Percentiles rank a stretch among this genome's conserved stretches.
These are phyloP conservation scores for Ypsolopha sequella DNA, from an alignment of 2,888 invertebrate species.

Conservation along the genomic window DNA sequence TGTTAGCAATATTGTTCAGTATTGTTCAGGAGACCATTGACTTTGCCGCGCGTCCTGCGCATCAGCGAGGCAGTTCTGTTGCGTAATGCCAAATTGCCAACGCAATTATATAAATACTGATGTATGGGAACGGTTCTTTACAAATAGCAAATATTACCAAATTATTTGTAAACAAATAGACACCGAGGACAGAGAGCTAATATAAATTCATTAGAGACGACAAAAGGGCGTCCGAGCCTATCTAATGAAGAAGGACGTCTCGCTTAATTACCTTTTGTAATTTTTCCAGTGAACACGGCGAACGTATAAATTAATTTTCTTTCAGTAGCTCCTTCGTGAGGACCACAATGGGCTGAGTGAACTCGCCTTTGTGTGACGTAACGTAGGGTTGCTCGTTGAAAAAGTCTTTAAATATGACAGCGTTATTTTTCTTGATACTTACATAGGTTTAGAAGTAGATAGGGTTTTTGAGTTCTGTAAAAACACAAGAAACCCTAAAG, in stretches of 20 bases:
- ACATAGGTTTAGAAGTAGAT: too few relatives aligned
- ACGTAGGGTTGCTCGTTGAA: neutral
- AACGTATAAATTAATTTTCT: slow-evolving; percentile 56
- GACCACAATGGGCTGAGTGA: slow-evolving; percentile 41
- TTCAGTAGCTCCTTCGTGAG: slow-evolving; percentile 37
- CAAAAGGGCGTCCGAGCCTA: slow-evolving; percentile 42
- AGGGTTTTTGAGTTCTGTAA: too few relatives aligned
- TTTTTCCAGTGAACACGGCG: slow-evolving; percentile 46
- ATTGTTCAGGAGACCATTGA: too few relatives aligned
- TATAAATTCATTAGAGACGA: slow-evolving; percentile 50
- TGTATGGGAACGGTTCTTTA: too few relatives aligned
- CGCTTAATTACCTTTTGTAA: slow-evolving; percentile 63
- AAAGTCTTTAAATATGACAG: neutral
- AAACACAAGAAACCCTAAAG: too few relatives aligned
- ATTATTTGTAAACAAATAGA: neutral
- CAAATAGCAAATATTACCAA: too few relatives aligned
- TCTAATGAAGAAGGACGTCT: slow-evolving; percentile 62
- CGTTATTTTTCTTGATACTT: neutral
- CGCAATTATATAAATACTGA: too few relatives aligned
- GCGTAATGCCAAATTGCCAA: too few relatives aligned
- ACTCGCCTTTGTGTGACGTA: slow-evolving; percentile 32
- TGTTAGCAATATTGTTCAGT: too few relatives aligned
- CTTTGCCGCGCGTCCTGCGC: too few relatives aligned
- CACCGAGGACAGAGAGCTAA: slow-evolving; percentile 23
- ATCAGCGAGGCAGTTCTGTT: too few relatives aligned